Conservation (phyloP, 2,888 invertebrate genomes). For the Caenorhabditis auriculariae region DNA sequence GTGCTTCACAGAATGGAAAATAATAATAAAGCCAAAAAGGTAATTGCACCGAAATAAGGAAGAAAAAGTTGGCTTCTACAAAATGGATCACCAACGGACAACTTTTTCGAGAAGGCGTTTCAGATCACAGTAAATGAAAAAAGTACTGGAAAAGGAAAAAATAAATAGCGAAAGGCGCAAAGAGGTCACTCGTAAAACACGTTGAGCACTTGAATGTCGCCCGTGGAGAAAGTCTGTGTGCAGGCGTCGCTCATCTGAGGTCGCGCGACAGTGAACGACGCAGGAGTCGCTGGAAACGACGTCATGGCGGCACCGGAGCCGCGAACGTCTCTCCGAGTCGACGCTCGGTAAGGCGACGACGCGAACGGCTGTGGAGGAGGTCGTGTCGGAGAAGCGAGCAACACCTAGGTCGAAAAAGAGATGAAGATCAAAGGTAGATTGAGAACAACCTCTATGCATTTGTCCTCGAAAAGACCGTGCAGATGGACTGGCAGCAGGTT, state of each 20-base stretch:
- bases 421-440: no score
- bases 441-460: conserved; percentile 51
- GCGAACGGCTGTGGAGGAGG: conserved; percentile 48
- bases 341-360: conserved; percentile 34
- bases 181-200: conserved; percentile 54
- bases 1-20: no score
- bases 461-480: conserved; percentile 55
- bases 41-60: no score
- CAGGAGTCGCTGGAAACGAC: background rate
- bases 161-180: no score
- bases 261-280: conserved; percentile 24
- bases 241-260: conserved; percentile 53
- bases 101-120: no score
- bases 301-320: background rate
- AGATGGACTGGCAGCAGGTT: conserved; percentile 54
- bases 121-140: no score
- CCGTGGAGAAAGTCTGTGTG: conserved; percentile 62
- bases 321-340: conserved; percentile 24
- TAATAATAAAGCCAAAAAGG: no score
- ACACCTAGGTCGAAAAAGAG: no score
- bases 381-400: conserved; percentile 48
- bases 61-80: no score
- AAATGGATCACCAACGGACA: no score
- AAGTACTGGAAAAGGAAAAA: no score
- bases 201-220: conserved; percentile 68